phyloP scores from a whole-genome alignment of 2,113 vertebrate species.

The Capra hircus region DNA sequence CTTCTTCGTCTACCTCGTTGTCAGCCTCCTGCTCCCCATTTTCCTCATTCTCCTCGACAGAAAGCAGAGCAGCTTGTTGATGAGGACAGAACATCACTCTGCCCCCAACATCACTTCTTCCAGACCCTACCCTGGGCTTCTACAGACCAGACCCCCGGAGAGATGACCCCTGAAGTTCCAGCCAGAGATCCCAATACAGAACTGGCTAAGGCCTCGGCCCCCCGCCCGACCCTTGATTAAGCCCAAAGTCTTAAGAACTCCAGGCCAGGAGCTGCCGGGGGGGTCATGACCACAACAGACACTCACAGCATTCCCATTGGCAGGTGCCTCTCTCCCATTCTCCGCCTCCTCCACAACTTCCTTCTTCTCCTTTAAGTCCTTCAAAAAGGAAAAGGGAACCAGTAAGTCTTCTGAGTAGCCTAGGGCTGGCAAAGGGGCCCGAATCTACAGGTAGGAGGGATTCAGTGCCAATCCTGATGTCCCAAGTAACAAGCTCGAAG shows the following conservation, averaged over 20 bases:
- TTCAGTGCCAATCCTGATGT: too few species aligned
- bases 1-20: slow-evolving; percentile 86
- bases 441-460: background rate
- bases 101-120: background rate
- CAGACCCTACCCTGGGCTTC: too few species aligned
- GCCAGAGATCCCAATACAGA: too few species aligned
- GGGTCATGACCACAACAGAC: background rate
- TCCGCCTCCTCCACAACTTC: slow-evolving; percentile 94
- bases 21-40: slow-evolving; percentile 86
- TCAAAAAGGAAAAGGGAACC: slow-evolving; percentile 62
- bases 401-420: slow-evolving; percentile 36
- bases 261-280: background rate
- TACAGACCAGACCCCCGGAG: background rate
- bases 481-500: background rate
- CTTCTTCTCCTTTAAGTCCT: slow-evolving; percentile 98
- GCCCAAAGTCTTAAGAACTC: background rate
- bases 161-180: background rate
- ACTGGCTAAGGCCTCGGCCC: background rate
- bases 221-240: background rate
- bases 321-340: slow-evolving; percentile 92
- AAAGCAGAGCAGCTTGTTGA: slow-evolving; percentile 58
- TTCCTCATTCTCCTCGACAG: slow-evolving; percentile 83
- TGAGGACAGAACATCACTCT: background rate
- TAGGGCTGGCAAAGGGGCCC: background rate
- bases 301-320: slow-evolving; percentile 95